phyloP scores from a whole-genome alignment of 2,113 vertebrate species.

The Apodemus speciosus region DNA sequence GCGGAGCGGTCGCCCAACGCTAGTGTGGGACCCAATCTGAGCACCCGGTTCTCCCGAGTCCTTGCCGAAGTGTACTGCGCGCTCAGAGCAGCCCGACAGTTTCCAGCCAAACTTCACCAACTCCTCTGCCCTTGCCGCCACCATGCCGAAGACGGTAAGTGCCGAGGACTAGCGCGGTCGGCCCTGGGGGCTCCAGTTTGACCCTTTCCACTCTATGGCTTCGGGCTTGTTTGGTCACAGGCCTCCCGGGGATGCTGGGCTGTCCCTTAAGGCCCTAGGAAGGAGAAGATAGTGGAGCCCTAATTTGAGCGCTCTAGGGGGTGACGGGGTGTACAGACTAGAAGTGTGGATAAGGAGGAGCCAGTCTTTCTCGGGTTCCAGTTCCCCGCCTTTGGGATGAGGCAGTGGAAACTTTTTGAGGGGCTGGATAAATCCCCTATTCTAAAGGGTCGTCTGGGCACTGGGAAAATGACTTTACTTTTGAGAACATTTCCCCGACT shows the following conservation, averaged over 20 bases:
- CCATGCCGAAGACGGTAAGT: conserved; percentile 83
- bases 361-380: conserved; percentile 53
- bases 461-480: not conserved
- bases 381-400: conserved; percentile 34
- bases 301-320: not conserved
- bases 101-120: conserved; percentile 69
- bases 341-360: conserved; percentile 30
- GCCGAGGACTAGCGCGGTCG: not conserved
- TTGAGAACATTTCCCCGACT: not conserved
- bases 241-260: not conserved
- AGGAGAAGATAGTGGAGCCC: not conserved
- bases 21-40: conserved; percentile 50
- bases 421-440: not conserved
- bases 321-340: not conserved
- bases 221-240: not conserved
- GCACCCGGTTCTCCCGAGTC: not conserved
- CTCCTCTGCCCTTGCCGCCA: conserved; percentile 63
- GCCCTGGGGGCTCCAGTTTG: not conserved
- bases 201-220: not conserved
- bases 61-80: not conserved
- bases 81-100: conserved; percentile 56
- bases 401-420: conserved; percentile 27
- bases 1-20: conserved; percentile 53
- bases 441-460: not conserved
- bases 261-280: not conserved